Evolutionary conservation across 2,888 invertebrate species (phyloP).

Genomic region (Drosophila aldrichi): DNA sequence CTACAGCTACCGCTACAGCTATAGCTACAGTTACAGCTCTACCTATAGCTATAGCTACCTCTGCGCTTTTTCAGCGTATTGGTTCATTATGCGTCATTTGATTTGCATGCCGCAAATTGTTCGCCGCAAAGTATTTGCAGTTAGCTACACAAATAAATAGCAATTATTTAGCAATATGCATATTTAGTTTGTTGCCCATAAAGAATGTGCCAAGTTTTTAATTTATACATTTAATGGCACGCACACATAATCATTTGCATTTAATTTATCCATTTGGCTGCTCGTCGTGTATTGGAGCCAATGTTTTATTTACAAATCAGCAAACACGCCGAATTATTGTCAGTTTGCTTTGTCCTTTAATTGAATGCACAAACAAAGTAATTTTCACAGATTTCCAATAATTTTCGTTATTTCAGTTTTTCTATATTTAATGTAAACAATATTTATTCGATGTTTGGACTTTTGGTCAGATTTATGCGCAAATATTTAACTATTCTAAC

Average conservation of each 20-base stretch:
- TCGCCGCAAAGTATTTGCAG: constrained; percentile 67
- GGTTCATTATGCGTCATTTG: constrained; percentile 71
- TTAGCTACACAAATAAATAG: constrained; percentile 69
- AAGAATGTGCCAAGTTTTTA: constrained; percentile 55
- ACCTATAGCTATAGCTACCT: neutral
- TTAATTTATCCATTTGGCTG: constrained; percentile 54
- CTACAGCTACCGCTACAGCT: too few relatives aligned
- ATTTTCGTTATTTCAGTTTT: neutral
- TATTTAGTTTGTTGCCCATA: constrained; percentile 58
- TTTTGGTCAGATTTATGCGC: constrained; percentile 44
- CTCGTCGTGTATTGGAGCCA: constrained; percentile 9
- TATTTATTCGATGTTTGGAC: constrained; percentile 7
- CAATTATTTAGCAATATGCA: constrained; percentile 66
- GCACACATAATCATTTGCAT: constrained; percentile 51
- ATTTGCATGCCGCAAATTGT: constrained; percentile 66
- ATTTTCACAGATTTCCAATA: constrained; percentile 23
- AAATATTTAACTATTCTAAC: constrained; percentile 60
- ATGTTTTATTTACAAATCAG: constrained; percentile 34
- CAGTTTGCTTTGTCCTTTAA: constrained; percentile 47
- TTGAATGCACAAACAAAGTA: constrained; percentile 44
- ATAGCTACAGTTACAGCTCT: too few relatives aligned
- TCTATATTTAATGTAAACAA: neutral
- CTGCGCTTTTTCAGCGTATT: constrained; percentile 13
- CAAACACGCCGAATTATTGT: constrained; percentile 26
- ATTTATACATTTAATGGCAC: constrained; percentile 53